A percentile compares a stretch with the other conserved stretches of the same genome.
phyloP scores from a whole-genome alignment of 2,888 invertebrate species.

The Microplitis deprimator region DNA sequence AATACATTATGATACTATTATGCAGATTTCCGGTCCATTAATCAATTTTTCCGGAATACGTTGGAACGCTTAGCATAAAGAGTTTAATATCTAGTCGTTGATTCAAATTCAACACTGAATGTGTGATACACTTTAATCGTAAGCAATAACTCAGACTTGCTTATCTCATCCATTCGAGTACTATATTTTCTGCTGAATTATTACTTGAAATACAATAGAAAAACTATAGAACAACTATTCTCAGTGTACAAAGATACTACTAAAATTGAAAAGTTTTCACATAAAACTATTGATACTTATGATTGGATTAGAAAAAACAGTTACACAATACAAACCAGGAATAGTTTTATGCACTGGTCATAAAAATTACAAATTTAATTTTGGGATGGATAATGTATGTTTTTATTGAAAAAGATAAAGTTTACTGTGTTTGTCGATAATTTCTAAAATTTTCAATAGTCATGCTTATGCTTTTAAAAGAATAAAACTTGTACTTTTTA shows the following conservation, averaged over 20 bases:
- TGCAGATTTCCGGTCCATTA: not conserved
- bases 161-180: not conserved
- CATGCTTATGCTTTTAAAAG: not conserved
- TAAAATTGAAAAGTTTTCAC: not conserved
- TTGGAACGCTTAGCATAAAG: not conserved
- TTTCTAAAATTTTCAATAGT: not conserved
- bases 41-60: constrained; percentile 1
- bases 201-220: not conserved
- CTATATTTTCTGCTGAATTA: not conserved
- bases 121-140: not conserved
- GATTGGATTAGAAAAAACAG: not conserved
- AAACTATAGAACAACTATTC: not conserved
- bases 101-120: not conserved
- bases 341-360: not conserved
- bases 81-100: not conserved
- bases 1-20: not conserved
- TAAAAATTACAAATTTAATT: not conserved
- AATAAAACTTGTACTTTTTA: constrained; percentile 3
- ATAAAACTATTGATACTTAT: not conserved
- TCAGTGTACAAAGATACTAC: not conserved
- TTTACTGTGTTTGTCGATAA: not conserved
- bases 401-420: not conserved
- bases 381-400: not conserved
- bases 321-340: not conserved
- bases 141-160: not conserved